A percentile compares a stretch with the other conserved stretches of the same genome.
Evolutionary conservation across 2,888 invertebrate genomes (phyloP).

Genomic region (Tubulanus polymorphus): DNA sequence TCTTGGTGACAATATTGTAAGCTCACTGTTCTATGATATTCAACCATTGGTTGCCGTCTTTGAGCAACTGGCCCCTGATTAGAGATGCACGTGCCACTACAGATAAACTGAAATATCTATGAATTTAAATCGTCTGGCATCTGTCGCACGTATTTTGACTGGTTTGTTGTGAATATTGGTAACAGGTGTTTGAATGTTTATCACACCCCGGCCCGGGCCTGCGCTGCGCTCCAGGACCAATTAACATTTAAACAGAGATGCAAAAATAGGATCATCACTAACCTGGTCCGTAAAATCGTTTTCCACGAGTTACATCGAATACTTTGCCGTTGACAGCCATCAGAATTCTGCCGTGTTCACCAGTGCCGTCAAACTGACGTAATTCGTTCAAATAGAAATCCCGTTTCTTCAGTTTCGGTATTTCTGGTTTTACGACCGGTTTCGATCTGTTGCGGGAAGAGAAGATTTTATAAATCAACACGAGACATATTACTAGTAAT

Average conservation of each 20-base stretch:
- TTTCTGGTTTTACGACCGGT: slow-evolving; percentile 57
- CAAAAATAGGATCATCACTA: slow-evolving; percentile 32
- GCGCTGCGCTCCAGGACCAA: background rate
- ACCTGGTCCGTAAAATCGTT: slow-evolving; percentile 93
- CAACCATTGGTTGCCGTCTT: no score
- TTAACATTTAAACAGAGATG: background rate
- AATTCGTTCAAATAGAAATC: slow-evolving; percentile 89
- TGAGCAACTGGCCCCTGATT: no score
- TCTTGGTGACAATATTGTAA: no score
- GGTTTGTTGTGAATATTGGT: no score
- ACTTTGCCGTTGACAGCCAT: slow-evolving; percentile 92
- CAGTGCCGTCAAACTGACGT: slow-evolving; percentile 77
- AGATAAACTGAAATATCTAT: no score
- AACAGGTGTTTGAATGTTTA: no score
- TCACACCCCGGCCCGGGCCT: no score
- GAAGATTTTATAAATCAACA: slow-evolving; percentile 72
- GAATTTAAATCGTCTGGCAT: no score
- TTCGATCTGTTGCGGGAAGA: slow-evolving; percentile 40
- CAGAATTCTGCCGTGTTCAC: slow-evolving; percentile 76
- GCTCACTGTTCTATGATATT: no score
- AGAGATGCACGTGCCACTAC: no score
- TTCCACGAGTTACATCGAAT: slow-evolving; percentile 86
- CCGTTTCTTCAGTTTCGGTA: slow-evolving; percentile 76
- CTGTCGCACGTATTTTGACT: no score
- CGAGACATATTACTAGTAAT: slow-evolving; percentile 66